Evolutionary conservation across 2,888 invertebrate species (phyloP).

Genomic region (Colletes collaris): DNA sequence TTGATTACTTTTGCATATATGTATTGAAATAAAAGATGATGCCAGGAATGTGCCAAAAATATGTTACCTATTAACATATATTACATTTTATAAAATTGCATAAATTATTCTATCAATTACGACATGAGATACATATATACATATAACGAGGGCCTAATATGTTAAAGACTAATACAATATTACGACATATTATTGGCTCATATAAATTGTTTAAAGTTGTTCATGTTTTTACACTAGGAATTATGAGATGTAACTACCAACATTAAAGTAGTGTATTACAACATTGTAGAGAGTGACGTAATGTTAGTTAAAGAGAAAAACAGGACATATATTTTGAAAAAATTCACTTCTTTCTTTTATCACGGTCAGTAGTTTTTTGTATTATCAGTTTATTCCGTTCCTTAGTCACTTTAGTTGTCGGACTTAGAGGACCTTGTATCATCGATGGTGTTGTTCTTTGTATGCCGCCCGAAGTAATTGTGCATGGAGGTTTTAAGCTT

Average conservation of each 20-base stretch:
- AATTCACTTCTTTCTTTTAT: constrained; percentile 68
- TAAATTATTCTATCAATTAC: too few relatives aligned
- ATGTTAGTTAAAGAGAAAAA: constrained; percentile 8
- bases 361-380: constrained; percentile 85
- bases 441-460: constrained; percentile 86
- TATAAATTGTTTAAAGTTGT: too few relatives aligned
- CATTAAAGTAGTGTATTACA: constrained; percentile 13
- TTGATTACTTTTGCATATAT: too few relatives aligned
- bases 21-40: too few relatives aligned
- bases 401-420: constrained; percentile 91
- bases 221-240: too few relatives aligned
- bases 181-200: constrained; percentile 39
- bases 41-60: too few relatives aligned
- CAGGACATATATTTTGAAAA: background rate
- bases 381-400: constrained; percentile 93
- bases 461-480: constrained; percentile 83
- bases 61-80: too few relatives aligned
- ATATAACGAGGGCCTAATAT: background rate
- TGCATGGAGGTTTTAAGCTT: constrained; percentile 63
- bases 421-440: constrained; percentile 86
- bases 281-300: background rate
- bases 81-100: too few relatives aligned
- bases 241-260: constrained; percentile 14
- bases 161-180: background rate
- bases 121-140: too few relatives aligned